Evolutionary conservation across 2,113 vertebrate genomes (phyloP).

Genomic region (Cheirogaleus medius): DNA sequence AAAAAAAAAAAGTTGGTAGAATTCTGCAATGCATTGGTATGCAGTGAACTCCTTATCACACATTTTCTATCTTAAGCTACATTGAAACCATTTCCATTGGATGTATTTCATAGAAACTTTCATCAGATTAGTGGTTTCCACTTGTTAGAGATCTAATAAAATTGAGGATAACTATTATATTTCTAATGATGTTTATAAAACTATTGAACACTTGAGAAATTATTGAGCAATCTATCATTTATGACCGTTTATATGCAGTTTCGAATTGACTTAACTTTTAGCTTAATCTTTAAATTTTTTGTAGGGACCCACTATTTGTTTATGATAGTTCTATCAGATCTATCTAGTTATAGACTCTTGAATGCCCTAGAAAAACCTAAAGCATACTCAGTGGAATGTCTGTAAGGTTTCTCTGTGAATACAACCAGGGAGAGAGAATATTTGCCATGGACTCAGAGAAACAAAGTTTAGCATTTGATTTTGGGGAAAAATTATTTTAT

Average conservation of each 20-base stretch:
- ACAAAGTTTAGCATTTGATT: conserved; percentile 30
- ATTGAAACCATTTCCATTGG: background rate
- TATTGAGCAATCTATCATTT: background rate
- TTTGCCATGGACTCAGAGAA: conserved; percentile 1
- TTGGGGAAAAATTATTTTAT: conserved; percentile 2
- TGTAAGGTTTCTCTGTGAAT: background rate
- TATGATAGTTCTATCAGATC: background rate
- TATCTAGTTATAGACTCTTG: background rate
- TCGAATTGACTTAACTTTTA: background rate
- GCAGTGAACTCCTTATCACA: background rate
- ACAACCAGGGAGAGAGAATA: background rate
- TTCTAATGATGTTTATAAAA: conserved; percentile 25
- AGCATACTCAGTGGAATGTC: background rate
- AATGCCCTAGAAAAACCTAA: background rate
- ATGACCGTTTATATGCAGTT: background rate
- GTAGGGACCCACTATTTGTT: background rate
- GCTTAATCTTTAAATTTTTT: background rate
- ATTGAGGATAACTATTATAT: background rate
- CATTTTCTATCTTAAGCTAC: background rate
- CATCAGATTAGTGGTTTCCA: background rate
- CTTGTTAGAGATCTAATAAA: background rate
- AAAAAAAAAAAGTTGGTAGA: background rate
- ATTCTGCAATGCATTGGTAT: conserved; percentile 28
- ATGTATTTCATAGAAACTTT: background rate
- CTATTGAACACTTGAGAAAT: background rate